Evolutionary conservation across 2,888 invertebrate genomes (phyloP), one percentile per base, ranked within the genome.

Genomic region (Brachyopa scutellaris): DNA sequence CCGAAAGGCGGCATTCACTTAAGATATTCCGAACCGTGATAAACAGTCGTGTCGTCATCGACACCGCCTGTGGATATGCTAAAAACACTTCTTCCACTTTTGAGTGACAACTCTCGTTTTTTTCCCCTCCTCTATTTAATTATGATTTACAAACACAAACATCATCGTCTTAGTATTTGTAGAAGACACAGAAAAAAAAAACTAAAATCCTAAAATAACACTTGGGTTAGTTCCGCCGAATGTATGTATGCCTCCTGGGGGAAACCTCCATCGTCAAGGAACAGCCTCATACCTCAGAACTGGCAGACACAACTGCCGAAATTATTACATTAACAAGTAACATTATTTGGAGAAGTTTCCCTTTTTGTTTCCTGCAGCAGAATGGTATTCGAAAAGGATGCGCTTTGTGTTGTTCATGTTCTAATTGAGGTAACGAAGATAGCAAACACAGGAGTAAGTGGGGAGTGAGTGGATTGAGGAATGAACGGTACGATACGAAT

Each of bases 141-240:
- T 66, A 74, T 66, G 36, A n/a, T 40, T 29, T 47, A 0, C 23
- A 33, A 29, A 29, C 2, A 29, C 7, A 13, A 23, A 40, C 13
- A 2, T 26, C 47, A 13, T 47, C 26, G 21, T 23, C 13, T 23
- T 47, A 0, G 47, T 5, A 11, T 23, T 23, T 45, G 11, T 45
- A 19, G 8, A 8, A n/a, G n/a, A n/a, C n/a, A n/a, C n/a, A n/a
- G n/a, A n/a, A n/a, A n/a, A n/a, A n/a, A n/a, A n/a, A n/a, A n/a
- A n/a, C n/a, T n/a, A 13, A 73, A 49, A 49, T 40, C 57, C 47
- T 33, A 74, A 66, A 74, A 74, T 74, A 74, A 66, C 66, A 57
- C 38, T 57, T 57, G 19, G 64, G 13, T 53, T 36, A 26, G 45
- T 21, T n/a, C n/a, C n/a, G n/a, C n/a, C n/a, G n/a, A n/a, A 17